These are phyloP conservation scores for Tipula helvola DNA, from an alignment of 2,888 invertebrate species.

Conservation along the genomic window DNA sequence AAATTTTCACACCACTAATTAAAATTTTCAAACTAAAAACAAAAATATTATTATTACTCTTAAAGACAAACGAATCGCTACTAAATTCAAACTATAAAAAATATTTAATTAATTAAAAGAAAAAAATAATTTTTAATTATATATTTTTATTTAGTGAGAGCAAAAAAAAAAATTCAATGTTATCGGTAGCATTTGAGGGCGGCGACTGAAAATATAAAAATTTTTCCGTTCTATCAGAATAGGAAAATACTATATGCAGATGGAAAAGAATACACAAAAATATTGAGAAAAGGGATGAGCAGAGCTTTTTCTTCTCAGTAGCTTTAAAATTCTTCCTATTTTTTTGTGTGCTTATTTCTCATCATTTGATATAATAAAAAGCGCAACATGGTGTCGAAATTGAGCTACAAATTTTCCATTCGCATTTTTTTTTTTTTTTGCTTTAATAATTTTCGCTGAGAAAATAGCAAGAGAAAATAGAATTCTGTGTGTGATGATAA, in stretches of 20 bases:
- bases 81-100: background rate
- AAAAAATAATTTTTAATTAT: background rate
- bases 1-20: background rate
- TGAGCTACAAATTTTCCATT: background rate
- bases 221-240: background rate
- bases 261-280: background rate
- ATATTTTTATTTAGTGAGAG: background rate
- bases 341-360: background rate
- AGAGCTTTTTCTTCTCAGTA: background rate
- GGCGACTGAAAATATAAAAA: conserved; percentile 4
- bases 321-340: background rate
- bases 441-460: background rate
- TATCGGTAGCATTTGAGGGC: conserved; percentile 5
- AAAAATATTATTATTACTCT: background rate
- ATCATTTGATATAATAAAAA: background rate
- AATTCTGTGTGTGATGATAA: background rate
- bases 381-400: conserved; percentile 4
- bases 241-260: background rate
- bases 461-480: background rate
- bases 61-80: background rate
- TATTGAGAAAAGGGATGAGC: background rate
- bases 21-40: background rate
- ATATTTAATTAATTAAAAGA: background rate
- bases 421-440: background rate
- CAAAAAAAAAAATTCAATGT: background rate